Conservation (phyloP, 2,113 vertebrate species). For the Eubucco bourcierii region DNA sequence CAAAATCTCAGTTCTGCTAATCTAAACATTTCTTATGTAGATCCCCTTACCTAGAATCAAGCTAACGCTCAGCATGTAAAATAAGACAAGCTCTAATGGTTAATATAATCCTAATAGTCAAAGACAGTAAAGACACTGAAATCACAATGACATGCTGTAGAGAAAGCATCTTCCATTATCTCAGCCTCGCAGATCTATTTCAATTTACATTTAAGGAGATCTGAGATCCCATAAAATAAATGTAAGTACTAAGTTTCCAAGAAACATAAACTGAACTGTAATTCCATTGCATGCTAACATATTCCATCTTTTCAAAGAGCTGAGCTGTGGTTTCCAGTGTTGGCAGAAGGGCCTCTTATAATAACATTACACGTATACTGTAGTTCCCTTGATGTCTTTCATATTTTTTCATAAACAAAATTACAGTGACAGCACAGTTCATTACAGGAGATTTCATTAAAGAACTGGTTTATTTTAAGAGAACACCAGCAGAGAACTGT, state of each 20-base stretch:
- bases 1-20: not conserved
- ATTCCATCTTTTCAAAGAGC: slow-evolving; percentile 38
- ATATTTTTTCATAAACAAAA: slow-evolving; percentile 70
- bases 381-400: slow-evolving; percentile 44
- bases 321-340: slow-evolving; percentile 37
- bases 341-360: slow-evolving; percentile 57
- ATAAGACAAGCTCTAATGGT: not conserved
- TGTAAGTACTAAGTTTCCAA: slow-evolving; percentile 37
- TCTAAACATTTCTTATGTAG: not conserved
- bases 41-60: not conserved
- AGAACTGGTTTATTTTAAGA: slow-evolving; percentile 54
- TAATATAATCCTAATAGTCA: not conserved
- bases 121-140: not conserved
- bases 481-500: slow-evolving; percentile 48
- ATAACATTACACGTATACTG: slow-evolving; percentile 54
- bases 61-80: not conserved
- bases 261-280: slow-evolving; percentile 36
- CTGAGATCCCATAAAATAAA: slow-evolving; percentile 19
- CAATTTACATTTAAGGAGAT: slow-evolving; percentile 45
- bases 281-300: not conserved
- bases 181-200: slow-evolving; percentile 19
- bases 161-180: not conserved
- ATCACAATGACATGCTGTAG: not conserved
- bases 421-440: slow-evolving; percentile 50
- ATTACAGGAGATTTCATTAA: slow-evolving; percentile 62